A percentile compares a stretch with the other conserved stretches of the same genome.
Evolutionary conservation across 2,113 vertebrate genomes (phyloP).

Genomic region (Gallinago jamesoni): DNA sequence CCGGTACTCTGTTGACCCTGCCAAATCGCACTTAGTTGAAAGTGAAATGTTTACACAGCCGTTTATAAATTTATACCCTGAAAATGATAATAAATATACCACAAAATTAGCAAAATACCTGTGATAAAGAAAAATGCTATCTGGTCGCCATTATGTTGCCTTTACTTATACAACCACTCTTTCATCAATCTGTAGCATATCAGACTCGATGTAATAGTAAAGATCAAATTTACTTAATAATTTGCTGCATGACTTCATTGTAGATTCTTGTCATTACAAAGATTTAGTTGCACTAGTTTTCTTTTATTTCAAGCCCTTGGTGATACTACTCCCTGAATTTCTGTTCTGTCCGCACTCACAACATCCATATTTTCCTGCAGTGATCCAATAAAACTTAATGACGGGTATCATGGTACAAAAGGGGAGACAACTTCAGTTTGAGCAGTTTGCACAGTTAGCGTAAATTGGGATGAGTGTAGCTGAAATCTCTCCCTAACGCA

Average conservation of each 20-base stretch:
- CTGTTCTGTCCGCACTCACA: background rate
- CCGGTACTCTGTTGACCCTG: background rate
- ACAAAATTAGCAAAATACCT: background rate
- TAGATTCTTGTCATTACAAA: background rate
- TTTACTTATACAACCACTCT: background rate
- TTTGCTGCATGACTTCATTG: background rate
- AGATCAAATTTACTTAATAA: background rate
- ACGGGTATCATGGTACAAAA: constrained; percentile 38
- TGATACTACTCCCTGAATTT: background rate
- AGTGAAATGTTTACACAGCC: background rate
- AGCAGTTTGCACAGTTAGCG: constrained; percentile 36
- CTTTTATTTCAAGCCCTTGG: background rate
- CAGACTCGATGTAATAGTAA: background rate
- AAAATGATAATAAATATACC: background rate
- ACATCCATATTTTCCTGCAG: constrained; percentile 8
- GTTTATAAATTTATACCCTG: background rate
- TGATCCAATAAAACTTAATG: constrained; percentile 54
- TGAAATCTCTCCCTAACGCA: constrained; percentile 37
- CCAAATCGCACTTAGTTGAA: background rate
- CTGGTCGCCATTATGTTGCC: background rate
- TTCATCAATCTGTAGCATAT: background rate
- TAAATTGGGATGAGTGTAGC: constrained; percentile 35
- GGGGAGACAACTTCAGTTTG: constrained; percentile 1
- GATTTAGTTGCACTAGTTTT: background rate
- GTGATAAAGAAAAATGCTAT: background rate